phyloP scores from a whole-genome alignment of 2,888 invertebrate genomes.

The Teinopalpus imperialis region DNA sequence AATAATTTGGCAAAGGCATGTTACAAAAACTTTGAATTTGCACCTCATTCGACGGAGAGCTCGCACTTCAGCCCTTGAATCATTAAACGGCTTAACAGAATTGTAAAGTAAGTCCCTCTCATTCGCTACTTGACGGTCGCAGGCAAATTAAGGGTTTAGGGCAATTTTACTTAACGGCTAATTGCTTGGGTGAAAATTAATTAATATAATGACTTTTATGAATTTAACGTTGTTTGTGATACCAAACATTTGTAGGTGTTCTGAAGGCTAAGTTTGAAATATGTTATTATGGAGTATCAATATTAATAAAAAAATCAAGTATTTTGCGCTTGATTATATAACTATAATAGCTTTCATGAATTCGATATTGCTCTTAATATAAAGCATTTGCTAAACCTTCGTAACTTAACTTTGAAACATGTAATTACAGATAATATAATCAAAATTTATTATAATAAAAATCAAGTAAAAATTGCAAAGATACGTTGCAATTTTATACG shows the following conservation, averaged over 20 bases:
- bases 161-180: conserved; percentile 22
- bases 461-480: too few species aligned
- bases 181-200: conserved; percentile 17
- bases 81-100: conserved; percentile 23
- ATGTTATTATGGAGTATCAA: not conserved
- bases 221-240: conserved; percentile 1
- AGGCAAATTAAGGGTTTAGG: conserved; percentile 23
- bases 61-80: conserved; percentile 15
- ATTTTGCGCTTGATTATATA: too few species aligned
- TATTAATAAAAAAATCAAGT: too few species aligned
- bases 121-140: conserved; percentile 20
- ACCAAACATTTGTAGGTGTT: not conserved
- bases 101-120: conserved; percentile 23
- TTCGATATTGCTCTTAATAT: too few species aligned
- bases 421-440: too few species aligned
- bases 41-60: conserved; percentile 14
- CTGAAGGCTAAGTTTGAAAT: not conserved
- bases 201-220: conserved; percentile 10
- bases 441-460: too few species aligned
- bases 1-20: not conserved
- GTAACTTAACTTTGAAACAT: too few species aligned
- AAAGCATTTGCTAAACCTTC: too few species aligned
- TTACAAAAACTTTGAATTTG: conserved; percentile 7
- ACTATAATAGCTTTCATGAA: too few species aligned
- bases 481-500: too few species aligned